Conservation (phyloP, 2,113 vertebrate genomes). For the Anolis carolinensis region DNA sequence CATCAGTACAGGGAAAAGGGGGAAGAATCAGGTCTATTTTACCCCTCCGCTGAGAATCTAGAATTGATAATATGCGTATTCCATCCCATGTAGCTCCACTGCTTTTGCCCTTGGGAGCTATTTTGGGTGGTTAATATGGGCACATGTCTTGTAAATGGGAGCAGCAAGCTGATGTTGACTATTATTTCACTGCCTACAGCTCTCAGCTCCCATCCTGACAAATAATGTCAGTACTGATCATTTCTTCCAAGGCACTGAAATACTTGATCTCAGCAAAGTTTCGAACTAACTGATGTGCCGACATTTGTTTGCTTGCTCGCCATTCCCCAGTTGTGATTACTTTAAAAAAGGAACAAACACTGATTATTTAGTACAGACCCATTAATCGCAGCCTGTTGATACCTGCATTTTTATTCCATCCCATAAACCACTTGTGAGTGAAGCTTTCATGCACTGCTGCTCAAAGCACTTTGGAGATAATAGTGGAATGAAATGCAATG, state of each 20-base stretch:
- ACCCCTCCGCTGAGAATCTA: too few relatives aligned
- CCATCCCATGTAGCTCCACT: too few relatives aligned
- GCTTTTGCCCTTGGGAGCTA: neutral
- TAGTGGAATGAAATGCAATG: constrained; percentile 58
- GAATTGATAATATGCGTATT: too few relatives aligned
- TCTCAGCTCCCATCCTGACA: neutral
- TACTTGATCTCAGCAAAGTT: neutral
- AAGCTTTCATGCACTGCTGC: constrained; percentile 47
- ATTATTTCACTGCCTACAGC: neutral
- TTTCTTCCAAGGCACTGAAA: neutral
- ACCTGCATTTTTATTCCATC: constrained; percentile 53
- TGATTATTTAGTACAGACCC: constrained; percentile 56
- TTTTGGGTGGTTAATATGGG: neutral
- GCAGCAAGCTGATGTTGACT: neutral
- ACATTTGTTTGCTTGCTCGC: constrained; percentile 33
- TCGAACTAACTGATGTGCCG: neutral
- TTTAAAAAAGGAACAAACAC: constrained; percentile 51
- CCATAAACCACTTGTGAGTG: constrained; percentile 48
- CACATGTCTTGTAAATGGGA: neutral
- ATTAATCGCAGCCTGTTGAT: constrained; percentile 59
- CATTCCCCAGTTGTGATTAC: constrained; percentile 23
- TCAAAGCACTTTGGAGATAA: constrained; percentile 61
- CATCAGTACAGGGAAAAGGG: too few relatives aligned
- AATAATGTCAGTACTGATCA: neutral
- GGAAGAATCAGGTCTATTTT: too few relatives aligned